Evolutionary conservation across 1,140 invertebrate species (phyloP).

Genomic region (Drosophila repletoides): DNA sequence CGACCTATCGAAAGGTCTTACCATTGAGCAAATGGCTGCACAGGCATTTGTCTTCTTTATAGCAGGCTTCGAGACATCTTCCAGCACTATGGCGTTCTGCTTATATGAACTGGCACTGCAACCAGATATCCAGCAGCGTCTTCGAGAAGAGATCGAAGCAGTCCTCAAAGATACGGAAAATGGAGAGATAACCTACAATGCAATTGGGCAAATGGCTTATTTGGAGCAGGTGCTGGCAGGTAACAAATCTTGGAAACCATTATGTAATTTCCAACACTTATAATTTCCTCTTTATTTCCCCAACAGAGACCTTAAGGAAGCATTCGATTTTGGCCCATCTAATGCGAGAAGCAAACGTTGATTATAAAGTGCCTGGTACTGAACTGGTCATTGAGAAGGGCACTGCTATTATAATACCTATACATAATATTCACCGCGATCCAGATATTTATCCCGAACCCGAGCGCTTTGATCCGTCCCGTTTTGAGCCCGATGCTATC

Average conservation of each 20-base stretch:
- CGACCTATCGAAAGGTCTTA: slow-evolving; percentile 51
- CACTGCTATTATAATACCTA: slow-evolving; percentile 84
- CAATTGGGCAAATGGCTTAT: slow-evolving; percentile 71
- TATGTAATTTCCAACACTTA: accelerated
- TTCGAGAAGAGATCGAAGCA: slow-evolving; percentile 83
- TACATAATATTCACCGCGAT: slow-evolving; percentile 85
- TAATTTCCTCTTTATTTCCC: not conserved
- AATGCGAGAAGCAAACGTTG: slow-evolving; percentile 80
- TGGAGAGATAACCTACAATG: slow-evolving; percentile 70
- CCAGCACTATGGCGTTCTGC: slow-evolving; percentile 82
- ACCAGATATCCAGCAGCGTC: slow-evolving; percentile 82
- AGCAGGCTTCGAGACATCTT: slow-evolving; percentile 77
- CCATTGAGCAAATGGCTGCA: slow-evolving; percentile 70
- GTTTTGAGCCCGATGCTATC: slow-evolving; percentile 83
- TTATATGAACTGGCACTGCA: slow-evolving; percentile 81
- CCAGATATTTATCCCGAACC: slow-evolving; percentile 84
- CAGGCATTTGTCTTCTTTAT: slow-evolving; percentile 76
- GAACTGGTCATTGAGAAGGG: slow-evolving; percentile 83
- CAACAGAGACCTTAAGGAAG: slow-evolving; percentile 82
- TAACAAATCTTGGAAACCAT: too few relatives aligned
- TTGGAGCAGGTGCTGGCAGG: slow-evolving; percentile 78
- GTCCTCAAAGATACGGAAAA: slow-evolving; percentile 34
- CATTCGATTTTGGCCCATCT: slow-evolving; percentile 83
- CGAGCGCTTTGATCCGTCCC: slow-evolving; percentile 84
- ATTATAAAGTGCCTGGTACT: slow-evolving; percentile 83